A percentile compares a stretch with the other conserved stretches of the same genome.
These are phyloP conservation scores for Rhabdornis inornatus DNA, from an alignment of 2,113 vertebrate species.

Conservation along the genomic window DNA sequence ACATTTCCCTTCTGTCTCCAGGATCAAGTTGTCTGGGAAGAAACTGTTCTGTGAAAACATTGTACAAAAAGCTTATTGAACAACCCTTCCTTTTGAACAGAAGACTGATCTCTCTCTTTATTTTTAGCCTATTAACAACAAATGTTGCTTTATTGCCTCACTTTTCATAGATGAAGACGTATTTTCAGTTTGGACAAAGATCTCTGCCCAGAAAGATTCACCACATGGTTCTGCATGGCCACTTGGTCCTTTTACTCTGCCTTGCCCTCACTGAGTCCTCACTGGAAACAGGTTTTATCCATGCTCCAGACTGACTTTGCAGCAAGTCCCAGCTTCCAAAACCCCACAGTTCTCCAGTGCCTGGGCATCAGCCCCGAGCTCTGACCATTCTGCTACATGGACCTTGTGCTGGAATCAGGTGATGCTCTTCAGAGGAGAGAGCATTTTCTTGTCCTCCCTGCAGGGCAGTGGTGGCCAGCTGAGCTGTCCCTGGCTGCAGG, in stretches of 20 bases:
- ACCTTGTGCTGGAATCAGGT: background rate
- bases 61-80: conserved; percentile 40
- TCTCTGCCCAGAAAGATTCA: background rate
- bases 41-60: background rate
- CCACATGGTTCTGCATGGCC: background rate
- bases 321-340: background rate
- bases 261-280: background rate
- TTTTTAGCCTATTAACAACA: conserved; percentile 26
- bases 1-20: background rate
- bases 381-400: background rate
- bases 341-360: background rate
- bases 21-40: background rate
- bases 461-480: background rate
- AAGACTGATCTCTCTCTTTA: background rate
- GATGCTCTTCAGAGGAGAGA: background rate
- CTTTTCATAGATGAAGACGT: background rate
- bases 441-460: background rate
- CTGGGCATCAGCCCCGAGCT: background rate
- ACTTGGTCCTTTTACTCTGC: background rate
- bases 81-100: background rate
- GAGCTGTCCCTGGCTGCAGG: background rate
- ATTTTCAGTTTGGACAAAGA: background rate
- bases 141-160: conserved; percentile 14
- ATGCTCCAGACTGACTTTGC: background rate
- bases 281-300: background rate